Evolutionary conservation across 2,888 invertebrate species (phyloP).

Genomic region (Drepana falcataria): DNA sequence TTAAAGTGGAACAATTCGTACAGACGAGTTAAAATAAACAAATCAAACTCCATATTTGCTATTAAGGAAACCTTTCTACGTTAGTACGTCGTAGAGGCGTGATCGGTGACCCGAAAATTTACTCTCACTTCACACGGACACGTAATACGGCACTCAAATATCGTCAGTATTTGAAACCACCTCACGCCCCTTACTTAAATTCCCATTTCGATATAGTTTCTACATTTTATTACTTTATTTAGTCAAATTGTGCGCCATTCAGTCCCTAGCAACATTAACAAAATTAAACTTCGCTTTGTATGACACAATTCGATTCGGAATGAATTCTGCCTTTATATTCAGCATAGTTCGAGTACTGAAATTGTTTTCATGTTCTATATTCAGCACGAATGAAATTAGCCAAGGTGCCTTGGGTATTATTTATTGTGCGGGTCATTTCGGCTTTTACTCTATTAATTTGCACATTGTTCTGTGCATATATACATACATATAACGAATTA

Average conservation of each 20-base stretch:
- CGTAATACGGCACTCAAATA: conserved; percentile 36
- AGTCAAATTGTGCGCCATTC: background rate
- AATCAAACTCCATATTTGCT: conserved; percentile 39
- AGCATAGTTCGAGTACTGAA: background rate
- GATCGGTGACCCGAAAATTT: conserved; percentile 48
- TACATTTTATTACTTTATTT: conserved; percentile 11
- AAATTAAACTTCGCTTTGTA: conserved; percentile 7
- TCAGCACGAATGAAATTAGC: conserved; percentile 28
- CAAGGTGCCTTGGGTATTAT: conserved; percentile 27
- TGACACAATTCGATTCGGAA: background rate
- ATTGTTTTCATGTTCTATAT: conserved; percentile 12
- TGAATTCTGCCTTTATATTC: background rate
- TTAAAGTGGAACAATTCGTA: conserved; percentile 16
- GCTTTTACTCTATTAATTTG: conserved; percentile 29
- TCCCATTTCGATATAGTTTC: background rate
- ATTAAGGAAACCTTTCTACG: conserved; percentile 37
- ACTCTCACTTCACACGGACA: conserved; percentile 33
- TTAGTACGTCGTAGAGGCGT: conserved; percentile 27
- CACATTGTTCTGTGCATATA: conserved; percentile 14
- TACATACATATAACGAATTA: too few species aligned
- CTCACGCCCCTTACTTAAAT: background rate
- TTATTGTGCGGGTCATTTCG: conserved; percentile 24
- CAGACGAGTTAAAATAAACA: conserved; percentile 29
- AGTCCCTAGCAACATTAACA: conserved; percentile 8
- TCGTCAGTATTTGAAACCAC: conserved; percentile 30